Base-by-base conservation (phyloP, 1,140 invertebrate genomes). In the Chelonus insularis region DNA sequence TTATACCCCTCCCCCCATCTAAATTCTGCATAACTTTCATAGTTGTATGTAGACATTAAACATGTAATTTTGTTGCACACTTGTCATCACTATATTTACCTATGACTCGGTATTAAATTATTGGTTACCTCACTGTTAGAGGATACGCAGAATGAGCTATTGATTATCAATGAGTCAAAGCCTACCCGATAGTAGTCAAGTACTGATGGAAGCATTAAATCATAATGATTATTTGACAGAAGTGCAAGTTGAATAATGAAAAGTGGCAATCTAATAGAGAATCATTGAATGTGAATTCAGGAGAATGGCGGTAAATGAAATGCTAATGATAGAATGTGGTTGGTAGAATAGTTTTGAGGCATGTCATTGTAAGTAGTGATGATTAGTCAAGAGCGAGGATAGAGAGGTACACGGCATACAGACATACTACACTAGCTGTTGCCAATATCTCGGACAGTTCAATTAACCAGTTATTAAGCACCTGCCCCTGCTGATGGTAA, bases 391-490 rank as follows among this genome's bases (percentile, higher is more conserved):
- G 52, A 55, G 52, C 32, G 54, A 34, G 37, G 43, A 20, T 65
- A 57, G 21, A 47, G 36, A 48, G 60, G 34, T 32, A 62, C 29
- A 41, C 14, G 7, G n/a, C n/a, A n/a, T 43, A 43, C 34, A 62
- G 54, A 54, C 25, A 58, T 51, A 47, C n/a, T 41, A 11, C n/a
- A 14, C 52, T 56, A 18, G 11, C 18, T 70, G 72, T 70, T 68
- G 48, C 66, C 65, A 70, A 72, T 73, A 77, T 68, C 64, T 72
- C 68, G 62, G 69, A 67, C 68, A 72, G 70, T 74, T 73, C 73
- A 77, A 77, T 77, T 75, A 75, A 64, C 61, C 72, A 66, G 67
- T 74, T 77, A 76, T 76, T 72, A 74, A 75, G 73, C 64, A 68
- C 63, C 67, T 63, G 58, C 68, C 61, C 58, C n/a, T 50, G n/a